Evolutionary conservation across 2,797 vertebrate species (phyloP), one percentile per base, ranked within the genome.

Genomic region (Enteromius mattozi): DNA sequence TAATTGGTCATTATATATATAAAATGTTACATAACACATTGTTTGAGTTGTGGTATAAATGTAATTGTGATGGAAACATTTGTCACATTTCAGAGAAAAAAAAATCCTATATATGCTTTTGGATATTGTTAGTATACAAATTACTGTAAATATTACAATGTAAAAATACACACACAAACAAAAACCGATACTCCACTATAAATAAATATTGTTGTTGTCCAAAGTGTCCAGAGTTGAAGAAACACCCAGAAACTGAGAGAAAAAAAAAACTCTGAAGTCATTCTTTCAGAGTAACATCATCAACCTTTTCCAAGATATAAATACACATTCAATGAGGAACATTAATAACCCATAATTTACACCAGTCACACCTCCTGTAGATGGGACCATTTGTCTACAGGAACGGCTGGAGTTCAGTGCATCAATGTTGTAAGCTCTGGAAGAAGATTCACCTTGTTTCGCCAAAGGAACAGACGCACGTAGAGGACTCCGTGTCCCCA

Each of bases 271-370:
- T 78, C n/a, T 63, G 27, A 35, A 79, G 27, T 63, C 42, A 69
- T 69, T 78, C n/a, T 70, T 79, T 72, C 51, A 51, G 33, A 80
- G 76, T 17, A 70, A 51, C 42, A 84, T 45, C 82, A 83, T 77
- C 86, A 75, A 49, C 70, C 77, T 85, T 79, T 69, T 85, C 27
- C 65, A 12, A 35, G 81, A 78, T 87, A 87, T 87, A 87, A 89
- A 88, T 86, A 88, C 78, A 66, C 82, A 33, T 82, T 85, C 84
- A 84, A 56, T 71, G 66, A 68, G 66, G 76, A 75, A 63, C 82
- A 88, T 88, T 87, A 86, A 88, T 89, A 87, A 88, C 80, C 87
- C 70, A 81, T 87, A 79, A 88, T 88, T 80, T 87, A 80, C 85
- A 86, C 51, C 75, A 51, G 66, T 54, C 82, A 66, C 75, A 49